Evolutionary conservation across 2,888 invertebrate species (phyloP).

Genomic region (Prenolepis imparis): DNA sequence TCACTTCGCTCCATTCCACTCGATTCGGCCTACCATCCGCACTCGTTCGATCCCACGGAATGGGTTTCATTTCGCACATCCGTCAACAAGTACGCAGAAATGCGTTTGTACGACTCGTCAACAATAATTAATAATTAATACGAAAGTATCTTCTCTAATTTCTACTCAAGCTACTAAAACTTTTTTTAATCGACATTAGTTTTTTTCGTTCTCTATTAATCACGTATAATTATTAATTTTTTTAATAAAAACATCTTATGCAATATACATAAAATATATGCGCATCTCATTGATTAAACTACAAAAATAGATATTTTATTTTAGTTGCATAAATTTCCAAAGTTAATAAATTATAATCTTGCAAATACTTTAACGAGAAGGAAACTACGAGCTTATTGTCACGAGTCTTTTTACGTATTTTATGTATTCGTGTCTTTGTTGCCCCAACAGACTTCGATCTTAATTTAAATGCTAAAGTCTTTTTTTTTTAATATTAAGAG

Average conservation of each 20-base stretch:
- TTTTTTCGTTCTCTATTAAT: not conserved
- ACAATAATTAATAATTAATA: slow-evolving; percentile 3
- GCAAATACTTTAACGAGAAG: not conserved
- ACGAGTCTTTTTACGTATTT: not conserved
- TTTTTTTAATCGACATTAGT: not conserved
- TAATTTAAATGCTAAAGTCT: slow-evolving; percentile 69
- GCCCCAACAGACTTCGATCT: slow-evolving; percentile 17
- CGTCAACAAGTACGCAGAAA: slow-evolving; percentile 71
- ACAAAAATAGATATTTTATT: not conserved
- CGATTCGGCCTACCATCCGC: slow-evolving; percentile 57
- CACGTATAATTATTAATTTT: not conserved
- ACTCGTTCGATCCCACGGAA: slow-evolving; percentile 66
- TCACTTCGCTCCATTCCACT: slow-evolving; percentile 64
- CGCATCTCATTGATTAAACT: not conserved
- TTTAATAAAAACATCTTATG: not conserved
- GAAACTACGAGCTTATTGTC: slow-evolving; percentile 34
- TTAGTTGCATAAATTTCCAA: not conserved
- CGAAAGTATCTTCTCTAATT: not conserved
- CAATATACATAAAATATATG: not conserved
- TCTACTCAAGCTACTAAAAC: not conserved
- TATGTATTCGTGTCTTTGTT: slow-evolving; percentile 32
- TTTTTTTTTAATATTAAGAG: slow-evolving; percentile 70
- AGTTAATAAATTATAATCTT: not conserved
- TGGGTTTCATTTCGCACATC: slow-evolving; percentile 64
- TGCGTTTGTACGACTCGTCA: slow-evolving; percentile 17